phyloP scores from a whole-genome alignment of 1,140 invertebrate species.

The Drosophila sechellia region DNA sequence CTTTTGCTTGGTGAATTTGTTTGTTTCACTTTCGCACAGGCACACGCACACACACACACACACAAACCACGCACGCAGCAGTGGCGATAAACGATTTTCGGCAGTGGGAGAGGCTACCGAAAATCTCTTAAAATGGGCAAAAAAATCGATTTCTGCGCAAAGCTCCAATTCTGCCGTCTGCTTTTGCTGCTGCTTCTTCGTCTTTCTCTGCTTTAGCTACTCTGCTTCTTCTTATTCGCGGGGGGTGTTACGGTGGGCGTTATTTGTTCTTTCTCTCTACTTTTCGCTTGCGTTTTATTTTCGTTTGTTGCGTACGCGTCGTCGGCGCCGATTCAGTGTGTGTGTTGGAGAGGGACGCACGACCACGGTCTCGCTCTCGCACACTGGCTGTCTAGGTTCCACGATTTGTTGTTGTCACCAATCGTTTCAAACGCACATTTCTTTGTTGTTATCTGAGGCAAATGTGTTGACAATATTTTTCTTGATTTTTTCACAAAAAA shows the following conservation, averaged over 20 bases:
- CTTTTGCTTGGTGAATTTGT: constrained; percentile 36
- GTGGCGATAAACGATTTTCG: constrained; percentile 40
- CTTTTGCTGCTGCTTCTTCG: constrained; percentile 41
- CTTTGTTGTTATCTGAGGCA: constrained; percentile 48
- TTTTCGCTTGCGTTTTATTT: constrained; percentile 69
- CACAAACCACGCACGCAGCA: constrained; percentile 21
- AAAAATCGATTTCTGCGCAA: constrained; percentile 83
- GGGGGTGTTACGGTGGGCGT: constrained; percentile 72
- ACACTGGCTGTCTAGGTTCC: constrained; percentile 47
- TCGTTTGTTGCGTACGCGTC: constrained; percentile 67
- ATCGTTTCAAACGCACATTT: constrained; percentile 67
- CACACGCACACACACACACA: constrained; percentile 7
- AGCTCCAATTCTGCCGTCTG: constrained; percentile 71
- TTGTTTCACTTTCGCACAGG: constrained; percentile 54
- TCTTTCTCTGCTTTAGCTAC: constrained; percentile 14
- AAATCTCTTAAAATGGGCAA: constrained; percentile 75
- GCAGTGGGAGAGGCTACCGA: constrained; percentile 43
- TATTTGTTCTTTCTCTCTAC: constrained; percentile 76
- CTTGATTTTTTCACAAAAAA: constrained; percentile 9
- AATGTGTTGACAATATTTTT: constrained; percentile 3
- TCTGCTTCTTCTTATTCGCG: constrained; percentile 44
- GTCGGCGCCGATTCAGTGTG: constrained; percentile 29
- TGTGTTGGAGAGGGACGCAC: constrained; percentile 32
- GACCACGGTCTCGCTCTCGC: constrained; percentile 30
- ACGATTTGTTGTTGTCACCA: constrained; percentile 57